These are phyloP conservation scores for Pteruthius melanotis DNA, from an alignment of 2,113 vertebrate species.

Conservation along the genomic window DNA sequence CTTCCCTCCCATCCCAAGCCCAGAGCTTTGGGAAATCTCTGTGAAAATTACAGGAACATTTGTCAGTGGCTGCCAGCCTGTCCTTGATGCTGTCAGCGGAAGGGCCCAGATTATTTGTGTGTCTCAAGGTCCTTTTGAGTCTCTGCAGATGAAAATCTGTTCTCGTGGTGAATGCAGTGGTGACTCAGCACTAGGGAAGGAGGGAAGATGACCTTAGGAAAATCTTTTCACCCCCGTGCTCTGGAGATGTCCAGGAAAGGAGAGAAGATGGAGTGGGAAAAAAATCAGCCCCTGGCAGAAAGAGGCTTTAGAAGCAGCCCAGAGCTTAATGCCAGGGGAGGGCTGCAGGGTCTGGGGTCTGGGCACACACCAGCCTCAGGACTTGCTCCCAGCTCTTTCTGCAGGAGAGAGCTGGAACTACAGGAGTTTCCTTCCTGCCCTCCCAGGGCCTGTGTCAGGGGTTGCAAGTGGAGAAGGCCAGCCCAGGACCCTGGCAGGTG, in stretches of 20 bases:
- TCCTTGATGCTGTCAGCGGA: neutral
- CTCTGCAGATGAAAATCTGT: neutral
- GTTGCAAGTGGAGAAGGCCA: conserved; percentile 59
- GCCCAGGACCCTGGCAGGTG: conserved; percentile 68
- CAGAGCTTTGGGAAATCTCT: neutral
- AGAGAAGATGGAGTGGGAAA: neutral
- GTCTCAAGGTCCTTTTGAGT: neutral
- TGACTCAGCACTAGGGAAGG: neutral
- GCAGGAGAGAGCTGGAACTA: conserved; percentile 67
- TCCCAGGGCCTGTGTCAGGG: conserved; percentile 72
- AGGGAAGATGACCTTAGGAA: neutral
- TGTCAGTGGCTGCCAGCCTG: neutral
- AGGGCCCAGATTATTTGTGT: neutral
- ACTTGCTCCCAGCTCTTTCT: neutral
- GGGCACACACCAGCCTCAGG: no score
- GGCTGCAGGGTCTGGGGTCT: neutral
- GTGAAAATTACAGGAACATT: neutral
- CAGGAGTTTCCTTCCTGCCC: conserved; percentile 79
- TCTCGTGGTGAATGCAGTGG: neutral
- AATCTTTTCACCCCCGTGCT: neutral
- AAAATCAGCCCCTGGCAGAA: neutral
- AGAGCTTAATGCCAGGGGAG: neutral
- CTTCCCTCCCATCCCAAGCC: neutral
- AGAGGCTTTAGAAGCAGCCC: neutral
- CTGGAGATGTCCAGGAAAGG: neutral